A percentile compares a stretch with the other conserved stretches of the same genome.
Evolutionary conservation across 2,797 vertebrate species (phyloP).

Genomic region (Aotus griseimembra): DNA sequence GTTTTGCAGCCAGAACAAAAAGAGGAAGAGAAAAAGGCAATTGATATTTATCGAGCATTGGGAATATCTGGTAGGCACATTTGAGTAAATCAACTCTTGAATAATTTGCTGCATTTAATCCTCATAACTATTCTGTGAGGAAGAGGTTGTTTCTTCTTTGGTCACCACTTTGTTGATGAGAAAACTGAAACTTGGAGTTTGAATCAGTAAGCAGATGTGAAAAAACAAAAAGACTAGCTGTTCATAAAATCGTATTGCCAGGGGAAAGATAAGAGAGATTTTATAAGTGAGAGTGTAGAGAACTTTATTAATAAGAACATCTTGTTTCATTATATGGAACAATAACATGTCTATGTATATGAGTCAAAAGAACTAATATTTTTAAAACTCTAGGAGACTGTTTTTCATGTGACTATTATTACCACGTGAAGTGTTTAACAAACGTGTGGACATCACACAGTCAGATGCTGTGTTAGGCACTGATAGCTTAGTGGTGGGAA

Average conservation of each 20-base stretch:
- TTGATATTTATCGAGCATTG: background rate
- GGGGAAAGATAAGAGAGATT: background rate
- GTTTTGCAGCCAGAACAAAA: conserved; percentile 28
- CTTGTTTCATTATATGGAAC: conserved; percentile 31
- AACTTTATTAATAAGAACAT: background rate
- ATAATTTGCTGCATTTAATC: conserved; percentile 28
- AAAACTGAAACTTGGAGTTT: conserved; percentile 6
- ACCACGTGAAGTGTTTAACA: background rate
- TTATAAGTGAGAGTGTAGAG: conserved; percentile 31
- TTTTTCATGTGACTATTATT: background rate
- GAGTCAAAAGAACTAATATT: background rate
- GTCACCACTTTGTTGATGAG: conserved; percentile 27
- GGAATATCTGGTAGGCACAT: background rate
- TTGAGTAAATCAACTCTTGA: background rate
- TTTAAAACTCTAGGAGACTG: background rate
- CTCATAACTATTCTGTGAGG: background rate
- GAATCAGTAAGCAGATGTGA: conserved; percentile 16
- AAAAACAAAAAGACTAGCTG: background rate
- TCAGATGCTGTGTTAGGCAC: background rate
- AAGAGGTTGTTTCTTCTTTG: conserved; percentile 31
- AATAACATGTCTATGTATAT: background rate
- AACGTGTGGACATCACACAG: background rate
- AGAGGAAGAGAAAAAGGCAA: background rate
- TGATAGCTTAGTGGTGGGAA: background rate
- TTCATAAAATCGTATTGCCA: conserved; percentile 32